A percentile compares a stretch with the other conserved stretches of the same genome.
Evolutionary conservation across 2,797 vertebrate genomes (phyloP).

Genomic region (Labroides dimidiatus): DNA sequence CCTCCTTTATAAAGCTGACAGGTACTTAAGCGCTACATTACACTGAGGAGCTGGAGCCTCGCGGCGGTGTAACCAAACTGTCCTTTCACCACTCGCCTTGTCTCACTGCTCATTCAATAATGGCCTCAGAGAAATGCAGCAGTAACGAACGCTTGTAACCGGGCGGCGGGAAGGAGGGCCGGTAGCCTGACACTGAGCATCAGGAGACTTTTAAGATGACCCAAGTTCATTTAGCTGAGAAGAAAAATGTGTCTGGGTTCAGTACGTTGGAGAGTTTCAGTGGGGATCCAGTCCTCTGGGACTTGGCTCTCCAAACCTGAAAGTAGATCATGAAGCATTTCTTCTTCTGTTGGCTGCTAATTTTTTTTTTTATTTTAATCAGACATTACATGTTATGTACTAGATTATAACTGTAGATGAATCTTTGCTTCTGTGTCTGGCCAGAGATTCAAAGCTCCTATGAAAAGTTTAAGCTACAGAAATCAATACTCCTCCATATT

Average conservation of each 20-base stretch:
- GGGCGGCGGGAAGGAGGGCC: conserved; percentile 37
- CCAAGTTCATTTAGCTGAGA: conserved; percentile 35
- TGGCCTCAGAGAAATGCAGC: conserved; percentile 64
- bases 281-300: conserved; percentile 12
- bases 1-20: conserved; percentile 84
- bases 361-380: too few species aligned
- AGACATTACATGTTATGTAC: too few species aligned
- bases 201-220: conserved; percentile 49
- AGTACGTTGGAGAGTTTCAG: conserved; percentile 15
- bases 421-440: too few species aligned
- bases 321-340: not conserved
- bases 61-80: conserved; percentile 73
- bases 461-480: too few species aligned
- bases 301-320: conserved; percentile 24
- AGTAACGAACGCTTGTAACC: conserved; percentile 47
- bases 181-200: conserved; percentile 44
- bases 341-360: too few species aligned
- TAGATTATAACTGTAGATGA: too few species aligned
- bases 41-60: conserved; percentile 76
- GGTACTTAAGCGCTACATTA: conserved; percentile 85
- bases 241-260: conserved; percentile 50
- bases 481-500: too few species aligned
- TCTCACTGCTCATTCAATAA: conserved; percentile 80
- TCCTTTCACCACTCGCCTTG: conserved; percentile 73
- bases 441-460: too few species aligned